Conservation (phyloP, 1,140 invertebrate species). For the Dendroctonus ponderosae region DNA sequence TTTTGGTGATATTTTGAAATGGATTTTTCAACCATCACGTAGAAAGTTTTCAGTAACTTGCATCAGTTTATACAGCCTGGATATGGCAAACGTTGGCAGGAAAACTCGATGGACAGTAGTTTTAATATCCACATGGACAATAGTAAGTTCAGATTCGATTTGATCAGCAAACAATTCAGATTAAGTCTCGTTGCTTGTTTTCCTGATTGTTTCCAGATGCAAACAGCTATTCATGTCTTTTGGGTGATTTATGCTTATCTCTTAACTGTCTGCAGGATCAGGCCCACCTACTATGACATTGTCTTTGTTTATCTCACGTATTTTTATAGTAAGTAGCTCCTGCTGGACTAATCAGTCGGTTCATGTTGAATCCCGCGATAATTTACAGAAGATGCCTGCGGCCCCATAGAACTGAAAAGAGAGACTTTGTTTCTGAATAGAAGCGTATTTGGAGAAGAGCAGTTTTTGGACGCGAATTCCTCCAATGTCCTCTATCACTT, state of each 20-base stretch:
- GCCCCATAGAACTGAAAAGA: constrained; percentile 7
- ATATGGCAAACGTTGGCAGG: constrained; percentile 3
- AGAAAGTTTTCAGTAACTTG: no score
- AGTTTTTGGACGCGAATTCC: background rate
- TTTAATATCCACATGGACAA: constrained; percentile 20
- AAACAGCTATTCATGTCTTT: constrained; percentile 35
- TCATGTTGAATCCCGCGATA: background rate
- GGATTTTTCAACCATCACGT: no score
- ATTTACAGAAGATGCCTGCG: constrained; percentile 20
- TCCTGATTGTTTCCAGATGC: constrained; percentile 35
- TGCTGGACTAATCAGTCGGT: background rate
- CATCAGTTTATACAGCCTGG: background rate
- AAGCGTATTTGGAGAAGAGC: background rate
- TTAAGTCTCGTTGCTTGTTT: background rate
- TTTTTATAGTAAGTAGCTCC: constrained; percentile 39
- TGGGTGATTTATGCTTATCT: constrained; percentile 29
- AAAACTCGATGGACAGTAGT: constrained; percentile 8
- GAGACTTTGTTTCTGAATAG: constrained; percentile 8
- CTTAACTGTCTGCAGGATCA: constrained; percentile 18
- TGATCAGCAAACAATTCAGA: background rate
- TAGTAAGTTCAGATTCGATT: constrained; percentile 18
- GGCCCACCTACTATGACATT: constrained; percentile 21
- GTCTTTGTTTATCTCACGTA: constrained; percentile 41
- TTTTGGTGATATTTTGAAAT: no score
- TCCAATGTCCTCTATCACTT: constrained; percentile 8